These are phyloP conservation scores for Thaleichthys pacificus DNA, from an alignment of 2,797 vertebrate genomes.

Conservation along the genomic window DNA sequence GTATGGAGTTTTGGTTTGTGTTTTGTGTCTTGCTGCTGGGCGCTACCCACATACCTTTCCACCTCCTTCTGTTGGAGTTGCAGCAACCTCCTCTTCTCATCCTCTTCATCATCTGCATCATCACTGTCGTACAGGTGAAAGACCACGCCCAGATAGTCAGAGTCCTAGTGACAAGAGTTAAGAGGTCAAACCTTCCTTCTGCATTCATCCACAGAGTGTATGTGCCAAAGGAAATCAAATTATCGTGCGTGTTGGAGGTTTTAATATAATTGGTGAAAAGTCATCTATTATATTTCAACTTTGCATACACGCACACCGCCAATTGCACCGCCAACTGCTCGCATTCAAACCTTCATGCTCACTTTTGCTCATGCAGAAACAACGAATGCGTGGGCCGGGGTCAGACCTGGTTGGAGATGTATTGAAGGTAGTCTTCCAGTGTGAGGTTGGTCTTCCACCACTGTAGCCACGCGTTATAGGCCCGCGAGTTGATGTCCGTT, in stretches of 20 bases:
- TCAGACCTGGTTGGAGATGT: conserved; percentile 56
- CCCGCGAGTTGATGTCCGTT: conserved; percentile 7
- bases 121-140: conserved; percentile 65
- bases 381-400: too few relatives aligned
- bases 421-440: conserved; percentile 64
- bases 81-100: conserved; percentile 33
- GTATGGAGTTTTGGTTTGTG: too few relatives aligned
- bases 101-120: conserved; percentile 50
- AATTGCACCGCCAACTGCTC: too few relatives aligned
- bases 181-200: background rate
- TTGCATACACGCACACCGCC: background rate
- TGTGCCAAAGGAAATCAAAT: background rate
- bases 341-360: background rate
- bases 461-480: conserved; percentile 36
- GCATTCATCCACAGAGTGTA: background rate
- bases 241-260: too few relatives aligned
- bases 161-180: conserved; percentile 39
- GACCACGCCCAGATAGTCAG: conserved; percentile 72
- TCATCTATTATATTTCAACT: background rate
- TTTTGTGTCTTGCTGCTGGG: background rate
- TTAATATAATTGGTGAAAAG: background rate
- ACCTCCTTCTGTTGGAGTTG: conserved; percentile 27
- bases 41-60: conserved; percentile 24
- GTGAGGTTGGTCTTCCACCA: conserved; percentile 58
- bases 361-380: background rate